Evolutionary conservation across 2,113 vertebrate species (phyloP).

Genomic region (Lophura nycthemera): DNA sequence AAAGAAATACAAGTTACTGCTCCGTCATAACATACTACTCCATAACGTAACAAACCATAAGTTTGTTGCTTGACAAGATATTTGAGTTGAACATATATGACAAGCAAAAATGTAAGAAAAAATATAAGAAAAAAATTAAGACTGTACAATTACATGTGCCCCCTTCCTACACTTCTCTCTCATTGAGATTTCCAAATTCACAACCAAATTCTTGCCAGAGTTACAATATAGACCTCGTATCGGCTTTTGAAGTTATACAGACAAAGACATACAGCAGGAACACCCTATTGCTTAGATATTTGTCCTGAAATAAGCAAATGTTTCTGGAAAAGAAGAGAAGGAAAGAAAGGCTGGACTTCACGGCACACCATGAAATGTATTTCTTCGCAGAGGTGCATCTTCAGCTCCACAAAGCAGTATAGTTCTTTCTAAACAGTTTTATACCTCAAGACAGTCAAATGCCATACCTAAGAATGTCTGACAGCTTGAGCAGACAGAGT

Average conservation of each 20-base stretch:
- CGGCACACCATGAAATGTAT: background rate
- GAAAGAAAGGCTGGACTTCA: background rate
- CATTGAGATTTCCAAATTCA: background rate
- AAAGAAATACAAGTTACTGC: background rate
- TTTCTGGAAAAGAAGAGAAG: background rate
- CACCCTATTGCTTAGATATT: background rate
- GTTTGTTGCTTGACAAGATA: background rate
- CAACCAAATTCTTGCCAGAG: background rate
- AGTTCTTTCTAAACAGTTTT: background rate
- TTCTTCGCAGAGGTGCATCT: background rate
- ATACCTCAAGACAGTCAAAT: fast-evolving
- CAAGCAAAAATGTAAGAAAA: background rate
- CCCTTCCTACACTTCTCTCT: background rate
- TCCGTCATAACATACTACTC: background rate
- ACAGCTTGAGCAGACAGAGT: background rate
- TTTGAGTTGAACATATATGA: background rate
- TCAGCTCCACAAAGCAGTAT: background rate
- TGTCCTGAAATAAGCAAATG: background rate
- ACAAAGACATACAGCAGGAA: background rate
- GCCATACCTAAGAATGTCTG: background rate
- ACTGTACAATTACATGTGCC: background rate
- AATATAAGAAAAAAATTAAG: background rate
- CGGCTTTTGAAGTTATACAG: background rate
- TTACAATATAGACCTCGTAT: background rate
- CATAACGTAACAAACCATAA: background rate